These are phyloP conservation scores for Craseonycteris thonglongyai DNA, from an alignment of 2,113 vertebrate species.

Conservation along the genomic window DNA sequence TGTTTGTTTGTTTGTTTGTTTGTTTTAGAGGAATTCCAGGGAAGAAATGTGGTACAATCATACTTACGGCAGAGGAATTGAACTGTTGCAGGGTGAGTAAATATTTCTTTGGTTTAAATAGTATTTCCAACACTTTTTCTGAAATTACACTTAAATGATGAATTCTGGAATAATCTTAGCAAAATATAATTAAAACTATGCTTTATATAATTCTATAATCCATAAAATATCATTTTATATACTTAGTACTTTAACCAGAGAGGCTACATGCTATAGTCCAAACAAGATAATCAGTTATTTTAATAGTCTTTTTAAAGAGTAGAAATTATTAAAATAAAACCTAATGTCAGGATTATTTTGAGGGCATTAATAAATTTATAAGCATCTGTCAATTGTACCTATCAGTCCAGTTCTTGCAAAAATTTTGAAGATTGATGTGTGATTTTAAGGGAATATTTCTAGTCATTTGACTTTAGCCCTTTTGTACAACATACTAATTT, in stretches of 20 bases:
- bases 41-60: constrained; percentile 95
- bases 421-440: neutral
- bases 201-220: neutral
- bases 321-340: neutral
- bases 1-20: too few relatives aligned
- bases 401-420: neutral
- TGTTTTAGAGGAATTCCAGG: constrained; percentile 93
- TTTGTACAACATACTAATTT: neutral
- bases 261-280: neutral
- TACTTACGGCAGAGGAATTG: constrained; percentile 95
- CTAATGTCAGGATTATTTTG: neutral
- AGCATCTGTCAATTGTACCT: neutral
- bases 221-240: neutral
- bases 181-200: neutral
- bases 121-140: neutral
- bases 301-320: neutral
- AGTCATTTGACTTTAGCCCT: neutral
- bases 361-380: neutral
- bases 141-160: neutral
- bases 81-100: constrained; percentile 94
- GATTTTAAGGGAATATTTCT: neutral
- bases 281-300: neutral
- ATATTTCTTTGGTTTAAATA: constrained; percentile 18
- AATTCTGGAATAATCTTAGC: neutral
- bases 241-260: neutral